Base-by-base conservation (phyloP, 2,888 invertebrate genomes). In the Drosophila pegasa region DNA sequence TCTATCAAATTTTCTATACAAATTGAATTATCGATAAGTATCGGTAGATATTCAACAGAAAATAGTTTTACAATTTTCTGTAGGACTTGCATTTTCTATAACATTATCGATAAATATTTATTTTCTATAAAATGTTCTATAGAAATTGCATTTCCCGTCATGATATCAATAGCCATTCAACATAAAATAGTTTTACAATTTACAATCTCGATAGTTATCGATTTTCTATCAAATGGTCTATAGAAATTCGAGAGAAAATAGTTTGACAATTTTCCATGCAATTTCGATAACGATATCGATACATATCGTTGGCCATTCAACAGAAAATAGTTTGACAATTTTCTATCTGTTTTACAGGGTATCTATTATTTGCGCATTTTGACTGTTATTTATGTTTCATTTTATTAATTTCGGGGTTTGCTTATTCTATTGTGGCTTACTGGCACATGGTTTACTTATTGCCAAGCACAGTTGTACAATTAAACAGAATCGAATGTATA, bases 381-480 rank as follows among this genome's bases (percentile, higher is more conserved):
- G 4, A 8, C 12, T 16, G 5, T 10, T 33, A 2, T 10, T 22
- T n/a, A 10, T 12, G 2, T 47, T 14, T n/a, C 9, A 0, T 9
- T 12, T 16, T 22, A 0, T 31, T 31, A 10, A 9, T 22, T 48
- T 35, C 50, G 7, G 7, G 1, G 3, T 50, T 57, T 58, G 57
- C 38, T 29, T 12, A 10, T 14, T 43, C 25, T 33, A 55, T 56
- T 43, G 35, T 29, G 57, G 37, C 7, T 57, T 25, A 58, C 22
- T 31, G 27, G 33, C 35, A 35, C 29, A 37, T 20, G 3, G 29
- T 38, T 27, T 52, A 27, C 7, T 48, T 62, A 60, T 35, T 43
- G 56, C 56, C 56, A 56, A 60, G 18, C 60, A 43, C 55, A 43
- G 43, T 27, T 55, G n/a, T 40, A 54, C 27, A 29, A 22, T 12